Evolutionary conservation across 2,888 invertebrate species (phyloP).

Genomic region (Heteropelma amictum): DNA sequence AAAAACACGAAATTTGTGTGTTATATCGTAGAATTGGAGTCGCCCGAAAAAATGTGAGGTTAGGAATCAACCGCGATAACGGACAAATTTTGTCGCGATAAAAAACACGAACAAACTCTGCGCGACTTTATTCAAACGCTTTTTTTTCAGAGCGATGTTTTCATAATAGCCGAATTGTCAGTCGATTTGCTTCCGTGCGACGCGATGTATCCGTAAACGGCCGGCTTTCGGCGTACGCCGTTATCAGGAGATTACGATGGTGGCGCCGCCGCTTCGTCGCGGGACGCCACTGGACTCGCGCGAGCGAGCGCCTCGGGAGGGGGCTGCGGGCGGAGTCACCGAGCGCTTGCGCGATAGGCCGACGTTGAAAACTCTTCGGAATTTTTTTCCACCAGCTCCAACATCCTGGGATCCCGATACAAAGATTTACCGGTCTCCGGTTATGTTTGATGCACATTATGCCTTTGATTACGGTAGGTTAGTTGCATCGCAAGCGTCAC

Average conservation of each 20-base stretch:
- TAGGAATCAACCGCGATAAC: too few species aligned
- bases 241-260: slow-evolving; percentile 65
- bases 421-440: slow-evolving; percentile 76
- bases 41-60: too few species aligned
- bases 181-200: too few species aligned
- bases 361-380: slow-evolving; percentile 1
- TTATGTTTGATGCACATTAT: slow-evolving; percentile 77
- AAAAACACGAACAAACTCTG: too few species aligned
- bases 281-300: neutral
- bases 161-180: too few species aligned
- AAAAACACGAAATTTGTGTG: neutral
- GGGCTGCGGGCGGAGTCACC: too few species aligned
- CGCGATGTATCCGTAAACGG: slow-evolving; percentile 71
- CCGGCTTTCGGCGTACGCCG: slow-evolving; percentile 70
- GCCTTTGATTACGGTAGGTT: slow-evolving; percentile 76
- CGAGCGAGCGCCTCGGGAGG: too few species aligned
- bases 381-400: slow-evolving; percentile 59
- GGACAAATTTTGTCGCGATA: too few species aligned
- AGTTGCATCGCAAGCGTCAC: slow-evolving; percentile 75
- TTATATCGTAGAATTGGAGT: too few species aligned
- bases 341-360: too few species aligned
- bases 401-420: slow-evolving; percentile 68
- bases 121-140: too few species aligned
- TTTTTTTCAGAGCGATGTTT: too few species aligned
- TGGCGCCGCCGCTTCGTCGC: neutral